Evolutionary conservation across 2,113 vertebrate species (phyloP).

Genomic region (Notothenia rossii): DNA sequence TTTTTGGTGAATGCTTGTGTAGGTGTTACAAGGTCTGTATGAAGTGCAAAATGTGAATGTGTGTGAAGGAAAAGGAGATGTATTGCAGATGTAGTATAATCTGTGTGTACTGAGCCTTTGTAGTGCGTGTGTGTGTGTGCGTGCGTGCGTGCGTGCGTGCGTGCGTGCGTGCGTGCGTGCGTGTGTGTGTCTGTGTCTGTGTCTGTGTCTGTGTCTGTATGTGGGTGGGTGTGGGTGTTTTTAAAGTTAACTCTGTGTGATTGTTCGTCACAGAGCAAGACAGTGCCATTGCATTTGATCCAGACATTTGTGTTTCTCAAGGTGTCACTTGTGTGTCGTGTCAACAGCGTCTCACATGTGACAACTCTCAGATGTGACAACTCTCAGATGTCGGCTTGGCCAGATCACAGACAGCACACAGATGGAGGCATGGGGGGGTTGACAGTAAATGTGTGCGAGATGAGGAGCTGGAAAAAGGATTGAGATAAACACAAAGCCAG

Average conservation of each 20-base stretch:
- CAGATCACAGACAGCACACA: slow-evolving; percentile 27
- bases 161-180: background rate
- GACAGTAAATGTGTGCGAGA: slow-evolving; percentile 43
- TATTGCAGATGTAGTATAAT: slow-evolving; percentile 8
- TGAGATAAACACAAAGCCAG: slow-evolving; percentile 34
- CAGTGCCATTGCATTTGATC: slow-evolving; percentile 10
- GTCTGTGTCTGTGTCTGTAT: too few species aligned
- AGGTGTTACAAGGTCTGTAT: background rate
- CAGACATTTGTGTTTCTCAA: slow-evolving; percentile 32
- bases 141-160: background rate
- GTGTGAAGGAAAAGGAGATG: background rate
- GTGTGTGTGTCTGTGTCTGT: too few species aligned
- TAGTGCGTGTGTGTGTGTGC: background rate
- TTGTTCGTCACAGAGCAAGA: background rate
- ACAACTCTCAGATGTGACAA: slow-evolving; percentile 25
- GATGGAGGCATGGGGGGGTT: slow-evolving; percentile 24
- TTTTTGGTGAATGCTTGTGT: background rate
- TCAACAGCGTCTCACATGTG: slow-evolving; percentile 36
- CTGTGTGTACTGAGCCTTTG: background rate
- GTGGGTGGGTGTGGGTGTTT: background rate
- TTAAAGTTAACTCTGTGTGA: slow-evolving; percentile 8
- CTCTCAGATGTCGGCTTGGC: slow-evolving; percentile 29
- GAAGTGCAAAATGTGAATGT: background rate
- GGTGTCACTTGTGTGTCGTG: slow-evolving; percentile 36
- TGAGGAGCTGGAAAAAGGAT: slow-evolving; percentile 20